A percentile compares a stretch with the other conserved stretches of the same genome.
These are phyloP conservation scores for Labeo catla DNA, from an alignment of 2,113 vertebrate species.

Conservation along the genomic window DNA sequence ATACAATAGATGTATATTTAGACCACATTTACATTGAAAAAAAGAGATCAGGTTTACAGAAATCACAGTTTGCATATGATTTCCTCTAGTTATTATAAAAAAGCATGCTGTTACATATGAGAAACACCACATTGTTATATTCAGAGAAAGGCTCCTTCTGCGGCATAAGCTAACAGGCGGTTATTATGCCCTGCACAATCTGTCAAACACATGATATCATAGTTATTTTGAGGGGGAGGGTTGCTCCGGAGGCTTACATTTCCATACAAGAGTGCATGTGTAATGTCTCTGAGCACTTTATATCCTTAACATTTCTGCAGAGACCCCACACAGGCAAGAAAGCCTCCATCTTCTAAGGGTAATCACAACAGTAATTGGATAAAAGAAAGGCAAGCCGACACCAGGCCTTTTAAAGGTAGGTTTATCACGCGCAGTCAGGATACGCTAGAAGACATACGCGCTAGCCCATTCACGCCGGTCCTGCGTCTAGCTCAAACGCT, in stretches of 20 bases:
- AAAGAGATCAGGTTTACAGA: background rate
- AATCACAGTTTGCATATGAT: conserved; percentile 17
- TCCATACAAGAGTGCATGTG: conserved; percentile 29
- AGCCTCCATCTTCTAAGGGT: conserved; percentile 23
- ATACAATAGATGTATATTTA: background rate
- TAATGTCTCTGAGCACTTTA: conserved; percentile 28
- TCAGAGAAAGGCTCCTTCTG: background rate
- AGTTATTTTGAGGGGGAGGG: conserved; percentile 38
- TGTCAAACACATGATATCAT: conserved; percentile 51
- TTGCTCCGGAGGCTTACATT: conserved; percentile 29
- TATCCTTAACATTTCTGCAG: conserved; percentile 31
- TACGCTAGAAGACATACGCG: background rate
- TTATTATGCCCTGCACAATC: conserved; percentile 36
- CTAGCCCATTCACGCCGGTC: background rate
- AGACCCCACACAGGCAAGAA: conserved; percentile 40
- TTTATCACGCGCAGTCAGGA: conserved; percentile 30
- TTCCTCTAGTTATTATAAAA: conserved; percentile 10
- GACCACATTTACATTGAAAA: too few species aligned
- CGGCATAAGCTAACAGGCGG: conserved; percentile 24
- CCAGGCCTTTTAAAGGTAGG: conserved; percentile 12
- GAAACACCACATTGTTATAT: conserved; percentile 24
- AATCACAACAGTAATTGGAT: conserved; percentile 42
- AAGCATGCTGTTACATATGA: conserved; percentile 36
- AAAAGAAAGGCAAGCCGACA: conserved; percentile 42
- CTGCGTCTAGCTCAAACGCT: conserved; percentile 1